Base-by-base conservation (phyloP, 1,140 invertebrate species). In the Zaprionus ornatus region DNA sequence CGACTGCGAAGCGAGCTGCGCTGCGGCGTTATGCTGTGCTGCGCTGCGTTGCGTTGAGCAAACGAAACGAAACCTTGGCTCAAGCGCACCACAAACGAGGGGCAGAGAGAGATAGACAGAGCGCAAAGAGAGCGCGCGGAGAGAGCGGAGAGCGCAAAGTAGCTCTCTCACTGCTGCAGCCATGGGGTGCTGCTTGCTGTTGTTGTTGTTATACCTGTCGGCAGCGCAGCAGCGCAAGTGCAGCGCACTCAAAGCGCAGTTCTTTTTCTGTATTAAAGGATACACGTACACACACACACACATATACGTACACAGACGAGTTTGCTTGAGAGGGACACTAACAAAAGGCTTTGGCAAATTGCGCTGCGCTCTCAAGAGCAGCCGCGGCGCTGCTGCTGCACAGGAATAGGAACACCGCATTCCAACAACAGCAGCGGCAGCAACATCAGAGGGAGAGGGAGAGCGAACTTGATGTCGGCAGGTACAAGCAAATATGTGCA, bases 201-300 rank as follows among this genome's bases (percentile, higher is more conserved):
- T 35, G 6, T 40, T 56, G 62, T 40, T 69, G 54, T 74, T 59
- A 52, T 87, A 87, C 83, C 83, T 87, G 83, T 87, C 76, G 68
- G 59, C 45, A 42, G 77, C 68, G 55, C 71, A 63, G 79, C 73
- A 88, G 83, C 84, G 84, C 84, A 88, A 88, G 84, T 88, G 84
- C 84, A 90, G 80, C 85, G 68, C 74, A 80, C 82, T 84, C 74
- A 84, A 84, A 54, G 37, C 66, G 52, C 52, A 62, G 37, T 25
- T 56, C 52, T 67, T 59, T 19, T 59, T 37, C 29, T 32, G 59
- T 71, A 75, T 59, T 52, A 65, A 67, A 77, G 74, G 74, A 77
- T 67, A 63, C 29, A 59, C 29, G 70, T 19, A 77, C 37, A 50
- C 21, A 60, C 29, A 52, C n/a, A 50, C 15, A 32, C 17, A n/a